Evolutionary conservation across 2,888 invertebrate genomes (phyloP), one percentile per base, ranked within the genome.

Genomic region (Tipula confusa): DNA sequence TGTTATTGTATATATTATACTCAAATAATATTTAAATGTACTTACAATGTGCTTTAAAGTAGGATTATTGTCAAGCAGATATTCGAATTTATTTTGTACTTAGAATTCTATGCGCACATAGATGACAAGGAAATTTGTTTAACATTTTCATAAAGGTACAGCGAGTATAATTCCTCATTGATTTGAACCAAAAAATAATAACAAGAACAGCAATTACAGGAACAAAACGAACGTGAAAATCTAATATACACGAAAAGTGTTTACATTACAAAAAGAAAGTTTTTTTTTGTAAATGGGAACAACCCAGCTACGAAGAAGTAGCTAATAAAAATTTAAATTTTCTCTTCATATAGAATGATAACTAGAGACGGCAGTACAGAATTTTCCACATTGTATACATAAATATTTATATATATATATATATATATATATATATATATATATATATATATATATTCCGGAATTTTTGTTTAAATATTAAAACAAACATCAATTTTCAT

Each of bases 401-500:
- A 43, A 38, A 38, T 38, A 4, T n/a, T 38, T 7, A 7, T 31
- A n/a, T n/a, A n/a, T n/a, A n/a, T n/a, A n/a, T n/a, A n/a, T n/a
- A n/a, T n/a, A n/a, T n/a, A n/a, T n/a, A n/a, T n/a, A n/a, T n/a
- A n/a, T n/a, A n/a, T n/a, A n/a, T n/a, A n/a, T n/a, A n/a, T n/a
- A n/a, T n/a, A n/a, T n/a, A n/a, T n/a, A n/a, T 5, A 31, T 36
- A 36, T 0, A 36, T 11, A 36, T 36, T 36, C 9, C 9, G 18
- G 1, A 15, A 4, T 7, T 43, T 43, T 43, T 36, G n/a, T 1
- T 43, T 15, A 13, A 18, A 24, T 64, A 64, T 64, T 64, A 64
- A 24, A 64, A 64, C 64, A 64, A 64, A 64, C 64, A 64, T 64
- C 24, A 64, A 64, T 64, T 64, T 64, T 64, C 24, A 64, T 64